These are phyloP conservation scores for Blastomussa wellsi DNA, from an alignment of 92 coral and sea anemone genomes.

Conservation along the genomic window DNA sequence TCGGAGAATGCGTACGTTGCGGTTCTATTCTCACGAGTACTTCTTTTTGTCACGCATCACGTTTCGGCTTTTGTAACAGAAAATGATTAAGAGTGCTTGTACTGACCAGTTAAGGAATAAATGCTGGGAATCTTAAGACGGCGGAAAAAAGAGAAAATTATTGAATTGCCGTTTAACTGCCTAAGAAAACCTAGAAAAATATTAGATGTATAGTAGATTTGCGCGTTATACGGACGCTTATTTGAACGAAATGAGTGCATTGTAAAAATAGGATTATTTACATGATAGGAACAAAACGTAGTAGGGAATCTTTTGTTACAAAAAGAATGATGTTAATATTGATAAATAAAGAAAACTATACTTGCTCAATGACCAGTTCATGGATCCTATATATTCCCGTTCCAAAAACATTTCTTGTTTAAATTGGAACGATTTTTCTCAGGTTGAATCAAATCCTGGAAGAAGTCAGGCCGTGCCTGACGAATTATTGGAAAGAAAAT, in stretches of 20 bases:
- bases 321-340: neutral
- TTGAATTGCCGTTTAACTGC: neutral
- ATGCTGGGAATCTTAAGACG: neutral
- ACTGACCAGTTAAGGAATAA: no score
- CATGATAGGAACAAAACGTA: neutral
- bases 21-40: neutral
- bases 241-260: constrained; percentile 21
- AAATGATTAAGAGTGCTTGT: no score
- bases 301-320: neutral
- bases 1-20: neutral
- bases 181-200: neutral
- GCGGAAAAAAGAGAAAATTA: neutral
- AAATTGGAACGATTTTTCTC: no score
- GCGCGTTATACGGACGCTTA: constrained; percentile 17
- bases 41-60: neutral
- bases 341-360: neutral
- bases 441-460: no score
- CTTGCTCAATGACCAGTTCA: neutral
- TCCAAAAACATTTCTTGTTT: no score
- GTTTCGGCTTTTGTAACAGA: no score
- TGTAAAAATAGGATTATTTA: constrained; percentile 11
- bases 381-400: no score
- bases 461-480: no score
- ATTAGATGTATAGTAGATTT: neutral
- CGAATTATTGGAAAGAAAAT: no score